These are phyloP conservation scores for Periophthalmus modestus DNA, from an alignment of 2,113 vertebrate species.

Conservation along the genomic window DNA sequence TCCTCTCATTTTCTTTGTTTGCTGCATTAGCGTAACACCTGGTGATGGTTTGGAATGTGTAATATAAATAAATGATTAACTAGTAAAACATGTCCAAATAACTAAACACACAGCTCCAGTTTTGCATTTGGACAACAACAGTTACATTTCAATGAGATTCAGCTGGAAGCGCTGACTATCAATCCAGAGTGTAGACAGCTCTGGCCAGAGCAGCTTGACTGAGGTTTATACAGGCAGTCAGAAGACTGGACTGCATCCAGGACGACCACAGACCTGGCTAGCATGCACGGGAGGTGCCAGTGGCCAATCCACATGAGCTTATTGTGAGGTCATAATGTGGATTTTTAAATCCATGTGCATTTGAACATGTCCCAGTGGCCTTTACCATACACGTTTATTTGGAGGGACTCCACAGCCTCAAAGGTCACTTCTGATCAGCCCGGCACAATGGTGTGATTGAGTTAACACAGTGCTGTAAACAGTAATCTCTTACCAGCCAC, in stretches of 20 bases:
- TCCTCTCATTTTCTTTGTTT: neutral
- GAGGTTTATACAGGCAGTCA: slow-evolving; percentile 24
- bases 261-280: slow-evolving; percentile 41
- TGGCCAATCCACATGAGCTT: slow-evolving; percentile 22
- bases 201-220: slow-evolving; percentile 46
- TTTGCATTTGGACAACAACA: slow-evolving; percentile 11
- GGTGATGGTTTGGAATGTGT: neutral
- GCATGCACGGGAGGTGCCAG: slow-evolving; percentile 4
- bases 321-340: slow-evolving; percentile 22
- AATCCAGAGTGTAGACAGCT: slow-evolving; percentile 52
- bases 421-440: neutral
- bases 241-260: slow-evolving; percentile 49
- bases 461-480: slow-evolving; percentile 19
- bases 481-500: slow-evolving; percentile 15
- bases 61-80: neutral
- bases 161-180: slow-evolving; percentile 37
- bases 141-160: slow-evolving; percentile 36
- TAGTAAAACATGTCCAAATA: neutral
- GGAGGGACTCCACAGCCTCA: neutral
- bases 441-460: slow-evolving; percentile 2
- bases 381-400: neutral
- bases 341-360: neutral
- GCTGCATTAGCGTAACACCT: neutral
- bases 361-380: neutral
- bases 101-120: neutral